phyloP scores from a whole-genome alignment of 2,113 vertebrate genomes.

The Puffinus mauretanicus region DNA sequence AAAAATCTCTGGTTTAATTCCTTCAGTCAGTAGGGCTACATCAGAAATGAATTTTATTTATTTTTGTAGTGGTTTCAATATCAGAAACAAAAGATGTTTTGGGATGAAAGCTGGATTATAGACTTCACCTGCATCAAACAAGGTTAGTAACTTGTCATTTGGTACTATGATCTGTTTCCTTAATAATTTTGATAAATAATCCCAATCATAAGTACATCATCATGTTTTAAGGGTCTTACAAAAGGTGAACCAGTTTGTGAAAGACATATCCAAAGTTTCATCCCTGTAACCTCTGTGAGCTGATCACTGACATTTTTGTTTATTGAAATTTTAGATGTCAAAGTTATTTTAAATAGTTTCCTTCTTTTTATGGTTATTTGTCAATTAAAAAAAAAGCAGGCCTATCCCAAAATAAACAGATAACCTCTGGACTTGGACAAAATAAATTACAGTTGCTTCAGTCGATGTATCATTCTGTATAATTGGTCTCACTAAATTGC shows the following conservation, averaged over 20 bases:
- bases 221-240: neutral
- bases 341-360: neutral
- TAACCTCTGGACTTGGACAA: neutral
- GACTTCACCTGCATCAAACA: constrained; percentile 81
- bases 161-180: neutral
- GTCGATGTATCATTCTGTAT: neutral
- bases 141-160: constrained; percentile 64
- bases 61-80: constrained; percentile 80
- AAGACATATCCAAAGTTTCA: neutral
- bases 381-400: neutral
- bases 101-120: constrained; percentile 88
- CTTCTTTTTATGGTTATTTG: neutral
- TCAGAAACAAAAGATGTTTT: constrained; percentile 86
- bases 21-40: neutral
- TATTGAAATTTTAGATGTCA: neutral
- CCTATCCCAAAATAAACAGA: neutral
- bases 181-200: neutral
- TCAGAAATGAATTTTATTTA: neutral
- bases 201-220: neutral
- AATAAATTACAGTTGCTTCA: neutral
- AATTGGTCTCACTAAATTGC: neutral
- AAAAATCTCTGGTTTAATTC: neutral
- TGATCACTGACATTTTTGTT: neutral
- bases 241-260: neutral
- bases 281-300: neutral